Conservation (phyloP, 30 jellyfish, hydroid and myxozoan genomes). For the Morbakka virulenta region DNA sequence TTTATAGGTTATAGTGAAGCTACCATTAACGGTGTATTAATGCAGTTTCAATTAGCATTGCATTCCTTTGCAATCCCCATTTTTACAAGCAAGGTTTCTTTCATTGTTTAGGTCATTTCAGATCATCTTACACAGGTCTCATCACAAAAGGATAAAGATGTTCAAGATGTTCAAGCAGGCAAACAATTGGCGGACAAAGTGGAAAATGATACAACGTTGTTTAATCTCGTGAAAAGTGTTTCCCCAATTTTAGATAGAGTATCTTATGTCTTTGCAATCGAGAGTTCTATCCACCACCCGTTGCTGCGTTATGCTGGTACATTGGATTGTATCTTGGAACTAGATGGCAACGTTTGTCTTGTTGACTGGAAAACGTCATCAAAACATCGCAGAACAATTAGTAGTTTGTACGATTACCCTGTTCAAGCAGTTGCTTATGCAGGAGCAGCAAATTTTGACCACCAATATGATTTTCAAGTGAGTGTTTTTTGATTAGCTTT, state of each 20-base stretch:
- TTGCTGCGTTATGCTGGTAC: conserved; percentile 53
- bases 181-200: background rate
- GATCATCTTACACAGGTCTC: no score
- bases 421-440: conserved; percentile 63
- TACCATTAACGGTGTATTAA: no score
- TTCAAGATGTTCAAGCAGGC: no score
- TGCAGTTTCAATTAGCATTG: no score
- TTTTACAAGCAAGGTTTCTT: no score
- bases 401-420: conserved; percentile 50
- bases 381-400: conserved; percentile 3
- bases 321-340: conserved; percentile 38
- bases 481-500: no score
- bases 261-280: conserved; percentile 40
- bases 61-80: no score
- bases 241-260: background rate
- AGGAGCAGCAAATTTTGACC: conserved; percentile 61
- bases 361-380: conserved; percentile 61
- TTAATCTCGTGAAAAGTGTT: conserved; percentile 22
- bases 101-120: no score
- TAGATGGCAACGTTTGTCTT: conserved; percentile 19
- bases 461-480: conserved; percentile 45
- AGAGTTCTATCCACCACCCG: conserved; percentile 35
- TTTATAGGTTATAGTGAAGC: no score
- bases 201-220: background rate
- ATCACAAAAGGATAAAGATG: no score